Base-by-base conservation (phyloP, 2,888 invertebrate species). In the Microdon myrmicae region DNA sequence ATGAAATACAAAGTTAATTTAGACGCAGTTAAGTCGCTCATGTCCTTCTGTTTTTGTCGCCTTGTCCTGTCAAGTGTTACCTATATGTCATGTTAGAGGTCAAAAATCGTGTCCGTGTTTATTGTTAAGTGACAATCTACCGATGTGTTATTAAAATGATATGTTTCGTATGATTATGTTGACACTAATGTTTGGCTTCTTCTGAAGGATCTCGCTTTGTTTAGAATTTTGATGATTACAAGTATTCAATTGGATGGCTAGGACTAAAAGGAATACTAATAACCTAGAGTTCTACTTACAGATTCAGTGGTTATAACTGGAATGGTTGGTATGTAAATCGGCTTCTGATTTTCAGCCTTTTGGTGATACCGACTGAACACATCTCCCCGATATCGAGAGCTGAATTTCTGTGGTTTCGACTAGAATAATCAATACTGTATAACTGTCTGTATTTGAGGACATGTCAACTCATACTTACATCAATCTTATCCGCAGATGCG, bases 261-360 rank as follows among this genome's bases (percentile, higher is more conserved):
- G 38, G 16, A 7, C 6, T 23, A 32, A 14, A 6, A 22, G 13
- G 31, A 9, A 7, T 14, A 8, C 6, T 7, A 14, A 12, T 29
- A 16, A 17, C 10, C 7, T 5, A 3, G n/a, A 14, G n/a, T n/a
- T 13, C 4, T 25, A 69, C 72, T 70, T 70, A 72, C 72, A 49
- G 71, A 54, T 34, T 71, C 69, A 10, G 69, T 69, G 4, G 72
- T 70, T 3, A 71, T 45, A 4, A 71, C 61, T n/a, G 71, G 72
- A 9, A 71, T 67, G n/a, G 71, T 72, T 26, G 72, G 72, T 7
- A 68, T 68, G 22, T 72, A 71, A 3, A 68, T 58, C 4, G 70
- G 71, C 14, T 66, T 58, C 5, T 60, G 49, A 4, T 54, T 44
- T 43, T 68, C 67, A 5, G 32, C 45, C 28, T 56, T 68, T 4